These are phyloP conservation scores for Tryphoninae sp. DNA, from an alignment of 2,888 invertebrate genomes.

Conservation along the genomic window DNA sequence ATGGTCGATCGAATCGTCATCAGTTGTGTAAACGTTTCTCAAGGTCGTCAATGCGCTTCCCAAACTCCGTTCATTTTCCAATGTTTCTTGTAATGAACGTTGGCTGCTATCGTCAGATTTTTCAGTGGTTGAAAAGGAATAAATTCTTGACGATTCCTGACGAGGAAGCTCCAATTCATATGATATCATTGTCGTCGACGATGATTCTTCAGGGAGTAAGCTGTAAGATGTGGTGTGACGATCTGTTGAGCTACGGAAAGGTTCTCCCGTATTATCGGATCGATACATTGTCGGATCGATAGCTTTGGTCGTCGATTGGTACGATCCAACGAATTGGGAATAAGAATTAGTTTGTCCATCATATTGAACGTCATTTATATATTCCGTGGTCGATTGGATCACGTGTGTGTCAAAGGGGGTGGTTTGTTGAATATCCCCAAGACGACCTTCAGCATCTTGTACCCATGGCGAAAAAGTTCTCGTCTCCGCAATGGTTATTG, in stretches of 20 bases:
- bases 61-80: not conserved
- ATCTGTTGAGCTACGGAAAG: not conserved
- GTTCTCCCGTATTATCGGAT: not conserved
- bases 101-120: not conserved
- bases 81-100: not conserved
- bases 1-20: constrained; percentile 5
- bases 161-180: not conserved
- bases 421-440: not conserved
- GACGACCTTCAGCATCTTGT: not conserved
- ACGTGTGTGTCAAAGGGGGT: not conserved
- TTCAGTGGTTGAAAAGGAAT: not conserved
- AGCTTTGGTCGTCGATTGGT: not conserved
- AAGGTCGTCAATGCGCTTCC: not conserved
- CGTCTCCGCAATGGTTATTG: not conserved
- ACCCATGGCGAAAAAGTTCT: not conserved
- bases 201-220: not conserved
- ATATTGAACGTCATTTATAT: not conserved
- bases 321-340: not conserved
- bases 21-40: not conserved
- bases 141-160: not conserved
- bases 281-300: not conserved
- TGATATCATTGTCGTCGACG: not conserved
- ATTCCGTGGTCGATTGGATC: not conserved
- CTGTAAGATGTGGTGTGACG: not conserved
- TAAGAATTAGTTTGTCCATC: not conserved